Percentiles rank a stretch among this genome's conserved stretches.
Conservation (phyloP, 2,113 vertebrate genomes). For the Semicossyphus pulcher region DNA sequence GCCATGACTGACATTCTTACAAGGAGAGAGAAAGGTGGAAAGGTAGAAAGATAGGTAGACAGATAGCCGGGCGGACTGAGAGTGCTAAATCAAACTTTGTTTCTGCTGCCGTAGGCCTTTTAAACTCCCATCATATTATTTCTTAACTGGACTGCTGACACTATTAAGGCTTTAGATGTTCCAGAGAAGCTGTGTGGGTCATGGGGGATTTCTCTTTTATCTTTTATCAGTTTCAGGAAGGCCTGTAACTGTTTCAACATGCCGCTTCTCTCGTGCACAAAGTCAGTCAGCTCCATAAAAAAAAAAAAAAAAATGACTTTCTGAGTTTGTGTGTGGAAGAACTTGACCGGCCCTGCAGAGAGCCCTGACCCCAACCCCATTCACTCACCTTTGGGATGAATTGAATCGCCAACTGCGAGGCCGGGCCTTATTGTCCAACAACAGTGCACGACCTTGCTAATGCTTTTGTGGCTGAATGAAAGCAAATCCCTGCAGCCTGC, state of each 20-base stretch:
- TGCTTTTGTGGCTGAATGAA: conserved; percentile 11
- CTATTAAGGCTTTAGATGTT: neutral
- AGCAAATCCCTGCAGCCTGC: conserved; percentile 30
- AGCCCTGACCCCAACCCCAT: conserved; percentile 11
- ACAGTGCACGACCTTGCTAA: conserved; percentile 10
- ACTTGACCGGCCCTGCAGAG: conserved; percentile 1
- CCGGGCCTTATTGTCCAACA: conserved; percentile 3
- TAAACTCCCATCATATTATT: neutral
- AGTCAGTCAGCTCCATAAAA: neutral
- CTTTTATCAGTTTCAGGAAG: neutral
- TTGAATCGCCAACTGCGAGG: neutral
- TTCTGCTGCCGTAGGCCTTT: neutral
- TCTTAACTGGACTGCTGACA: conserved; percentile 6
- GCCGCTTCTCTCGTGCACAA: neutral
- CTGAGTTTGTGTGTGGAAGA: neutral
- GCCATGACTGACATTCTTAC: neutral
- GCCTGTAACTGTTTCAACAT: neutral
- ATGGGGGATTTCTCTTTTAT: neutral
- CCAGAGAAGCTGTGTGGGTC: neutral
- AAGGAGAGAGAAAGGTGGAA: neutral
- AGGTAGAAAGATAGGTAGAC: neutral
- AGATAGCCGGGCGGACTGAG: neutral
- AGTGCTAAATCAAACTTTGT: neutral
- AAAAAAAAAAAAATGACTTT: neutral
- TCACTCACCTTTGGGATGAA: conserved; percentile 12